phyloP scores from a whole-genome alignment of 1,140 invertebrate species.

The Cherax quadricarinatus region DNA sequence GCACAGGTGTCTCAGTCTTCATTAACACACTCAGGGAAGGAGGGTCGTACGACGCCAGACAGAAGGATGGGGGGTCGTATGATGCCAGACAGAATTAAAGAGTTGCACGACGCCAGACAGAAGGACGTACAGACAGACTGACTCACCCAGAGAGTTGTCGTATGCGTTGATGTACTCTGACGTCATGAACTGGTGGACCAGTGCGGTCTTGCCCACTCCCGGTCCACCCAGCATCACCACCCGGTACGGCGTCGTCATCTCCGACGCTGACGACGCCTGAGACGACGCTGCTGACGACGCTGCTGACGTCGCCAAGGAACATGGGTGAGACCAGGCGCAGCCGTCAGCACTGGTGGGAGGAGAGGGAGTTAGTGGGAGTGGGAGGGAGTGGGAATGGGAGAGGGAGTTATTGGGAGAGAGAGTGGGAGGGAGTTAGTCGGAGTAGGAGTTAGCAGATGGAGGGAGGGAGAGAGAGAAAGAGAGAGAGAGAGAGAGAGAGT shows the following conservation, averaged over 20 bases:
- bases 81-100: too few species aligned
- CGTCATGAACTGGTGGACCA: slow-evolving; percentile 94
- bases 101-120: background rate
- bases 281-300: slow-evolving; percentile 72
- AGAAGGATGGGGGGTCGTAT: too few species aligned
- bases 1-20: too few species aligned
- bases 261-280: slow-evolving; percentile 69
- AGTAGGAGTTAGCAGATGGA: background rate
- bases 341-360: slow-evolving; percentile 39
- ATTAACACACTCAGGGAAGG: too few species aligned
- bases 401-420: background rate
- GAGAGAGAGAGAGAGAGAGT: too few species aligned
- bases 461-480: background rate
- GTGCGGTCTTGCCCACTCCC: slow-evolving; percentile 91
- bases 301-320: slow-evolving; percentile 68
- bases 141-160: slow-evolving; percentile 87
- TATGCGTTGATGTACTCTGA: slow-evolving; percentile 96
- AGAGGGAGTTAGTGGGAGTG: background rate
- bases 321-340: slow-evolving; percentile 71
- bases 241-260: slow-evolving; percentile 78
- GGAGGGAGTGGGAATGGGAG: background rate
- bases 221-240: slow-evolving; percentile 91
- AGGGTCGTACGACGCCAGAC: too few species aligned
- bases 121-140: background rate
- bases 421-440: background rate